These are phyloP conservation scores for Alca torda DNA, from an alignment of 2,797 vertebrate species.

Conservation along the genomic window DNA sequence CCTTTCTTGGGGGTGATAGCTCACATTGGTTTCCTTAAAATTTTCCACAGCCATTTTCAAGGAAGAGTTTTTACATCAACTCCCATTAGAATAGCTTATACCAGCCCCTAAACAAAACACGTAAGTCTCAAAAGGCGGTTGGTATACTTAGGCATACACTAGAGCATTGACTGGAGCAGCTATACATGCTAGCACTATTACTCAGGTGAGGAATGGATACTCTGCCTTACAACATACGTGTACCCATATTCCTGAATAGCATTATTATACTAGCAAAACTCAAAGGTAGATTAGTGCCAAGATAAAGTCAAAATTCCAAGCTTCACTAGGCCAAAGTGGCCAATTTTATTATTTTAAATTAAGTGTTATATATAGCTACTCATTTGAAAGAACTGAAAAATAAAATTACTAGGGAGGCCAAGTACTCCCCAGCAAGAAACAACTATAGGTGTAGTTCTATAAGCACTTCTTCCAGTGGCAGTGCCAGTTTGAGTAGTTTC, in stretches of 20 bases:
- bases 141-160: neutral
- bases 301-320: neutral
- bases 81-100: neutral
- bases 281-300: neutral
- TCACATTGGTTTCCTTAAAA: neutral
- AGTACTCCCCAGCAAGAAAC: neutral
- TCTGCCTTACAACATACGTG: neutral
- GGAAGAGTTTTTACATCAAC: neutral
- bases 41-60: neutral
- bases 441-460: neutral
- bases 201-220: neutral
- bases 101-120: neutral
- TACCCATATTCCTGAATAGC: neutral
- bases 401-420: neutral
- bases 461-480: neutral
- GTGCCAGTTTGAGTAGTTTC: neutral
- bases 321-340: neutral
- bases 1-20: neutral
- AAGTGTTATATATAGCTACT: neutral
- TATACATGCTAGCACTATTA: neutral
- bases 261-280: neutral
- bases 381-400: neutral
- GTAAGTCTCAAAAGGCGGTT: neutral
- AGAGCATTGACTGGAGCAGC: neutral
- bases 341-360: neutral